These are phyloP conservation scores for Sarcophaga carnaria DNA, from an alignment of 2,888 invertebrate species.

Conservation along the genomic window DNA sequence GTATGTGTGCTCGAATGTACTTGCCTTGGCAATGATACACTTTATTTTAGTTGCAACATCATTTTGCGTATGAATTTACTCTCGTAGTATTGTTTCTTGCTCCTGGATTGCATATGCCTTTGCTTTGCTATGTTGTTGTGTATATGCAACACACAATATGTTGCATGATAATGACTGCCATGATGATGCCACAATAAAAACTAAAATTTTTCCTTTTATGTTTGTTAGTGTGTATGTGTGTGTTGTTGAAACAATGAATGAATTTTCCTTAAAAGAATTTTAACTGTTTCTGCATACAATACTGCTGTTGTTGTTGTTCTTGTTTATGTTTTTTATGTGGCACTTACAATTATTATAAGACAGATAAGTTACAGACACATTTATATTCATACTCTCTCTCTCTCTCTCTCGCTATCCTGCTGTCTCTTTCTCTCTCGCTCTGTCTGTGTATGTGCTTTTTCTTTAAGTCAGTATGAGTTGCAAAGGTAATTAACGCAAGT, in stretches of 20 bases:
- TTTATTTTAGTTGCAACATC: slow-evolving; percentile 4
- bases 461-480: too few relatives aligned
- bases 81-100: not conserved
- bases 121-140: not conserved
- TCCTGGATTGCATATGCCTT: not conserved
- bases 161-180: slow-evolving; percentile 26
- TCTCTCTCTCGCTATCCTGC: too few relatives aligned
- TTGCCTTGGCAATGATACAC: slow-evolving; percentile 43
- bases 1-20: not conserved
- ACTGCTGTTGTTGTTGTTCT: too few relatives aligned
- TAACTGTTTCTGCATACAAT: slow-evolving; percentile 24
- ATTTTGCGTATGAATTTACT: not conserved
- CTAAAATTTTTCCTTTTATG: slow-evolving; percentile 28
- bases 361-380: slow-evolving; percentile 55
- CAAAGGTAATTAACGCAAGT: too few relatives aligned
- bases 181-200: slow-evolving; percentile 37
- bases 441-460: too few relatives aligned
- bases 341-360: slow-evolving; percentile 49
- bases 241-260: slow-evolving; percentile 12
- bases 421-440: too few relatives aligned
- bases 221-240: not conserved
- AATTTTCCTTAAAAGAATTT: slow-evolving; percentile 34
- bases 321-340: not conserved
- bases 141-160: slow-evolving; percentile 42
- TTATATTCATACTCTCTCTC: slow-evolving; percentile 1